Evolutionary conservation across 2,888 invertebrate genomes (phyloP).

Genomic region (Heliconius cydno): DNA sequence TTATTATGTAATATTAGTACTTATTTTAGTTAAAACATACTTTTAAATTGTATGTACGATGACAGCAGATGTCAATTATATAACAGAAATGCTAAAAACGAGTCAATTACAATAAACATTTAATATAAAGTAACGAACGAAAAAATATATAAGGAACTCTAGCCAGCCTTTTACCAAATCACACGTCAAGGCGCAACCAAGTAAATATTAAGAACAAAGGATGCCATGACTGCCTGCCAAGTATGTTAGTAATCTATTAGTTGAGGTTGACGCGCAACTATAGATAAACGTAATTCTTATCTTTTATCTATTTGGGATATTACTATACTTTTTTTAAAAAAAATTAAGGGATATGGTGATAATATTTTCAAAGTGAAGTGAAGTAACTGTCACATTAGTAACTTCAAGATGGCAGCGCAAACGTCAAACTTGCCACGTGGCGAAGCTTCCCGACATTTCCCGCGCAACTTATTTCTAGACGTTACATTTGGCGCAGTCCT

Average conservation of each 20-base stretch:
- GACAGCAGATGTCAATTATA: not conserved
- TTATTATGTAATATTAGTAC: not conserved
- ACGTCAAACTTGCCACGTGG: conserved; percentile 57
- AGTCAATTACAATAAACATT: too few relatives aligned
- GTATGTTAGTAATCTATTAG: not conserved
- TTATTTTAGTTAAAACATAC: not conserved
- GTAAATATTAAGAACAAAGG: too few relatives aligned
- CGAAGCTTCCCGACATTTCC: conserved; percentile 57
- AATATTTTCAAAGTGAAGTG: too few relatives aligned
- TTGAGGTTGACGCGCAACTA: not conserved
- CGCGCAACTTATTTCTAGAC: conserved; percentile 69
- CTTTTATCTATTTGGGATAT: not conserved
- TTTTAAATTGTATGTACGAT: not conserved
- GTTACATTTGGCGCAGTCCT: conserved; percentile 64
- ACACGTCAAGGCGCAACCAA: too few relatives aligned
- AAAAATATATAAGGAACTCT: too few relatives aligned
- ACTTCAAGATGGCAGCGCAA: conserved; percentile 55
- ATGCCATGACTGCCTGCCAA: not conserved
- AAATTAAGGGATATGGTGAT: too few relatives aligned
- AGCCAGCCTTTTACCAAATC: too few relatives aligned
- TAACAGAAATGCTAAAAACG: too few relatives aligned
- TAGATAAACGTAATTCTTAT: not conserved
- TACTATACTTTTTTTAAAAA: too few relatives aligned
- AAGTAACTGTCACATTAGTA: conserved; percentile 29
- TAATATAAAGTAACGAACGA: not conserved